Percentiles rank a stretch among this genome's conserved stretches.
Evolutionary conservation across 2,113 vertebrate species (phyloP).

Genomic region (Protobothrops flavoviridis): DNA sequence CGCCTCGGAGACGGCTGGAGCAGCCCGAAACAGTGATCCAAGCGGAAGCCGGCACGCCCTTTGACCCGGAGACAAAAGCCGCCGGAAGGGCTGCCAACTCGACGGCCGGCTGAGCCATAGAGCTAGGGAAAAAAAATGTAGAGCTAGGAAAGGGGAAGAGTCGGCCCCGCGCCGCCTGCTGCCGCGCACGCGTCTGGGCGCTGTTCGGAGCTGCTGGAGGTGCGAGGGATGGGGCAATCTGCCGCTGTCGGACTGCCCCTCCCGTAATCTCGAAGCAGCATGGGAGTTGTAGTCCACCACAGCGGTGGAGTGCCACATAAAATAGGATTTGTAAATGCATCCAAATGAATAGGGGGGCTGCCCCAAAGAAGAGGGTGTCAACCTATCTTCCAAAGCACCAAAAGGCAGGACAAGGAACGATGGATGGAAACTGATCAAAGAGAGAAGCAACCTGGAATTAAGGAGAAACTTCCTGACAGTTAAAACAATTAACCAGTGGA

Average conservation of each 20-base stretch:
- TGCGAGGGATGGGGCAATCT: accelerated
- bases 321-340: neutral
- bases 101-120: neutral
- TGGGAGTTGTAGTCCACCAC: neutral
- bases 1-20: neutral
- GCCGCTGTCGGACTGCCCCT: neutral
- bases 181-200: neutral
- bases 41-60: neutral
- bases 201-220: neutral
- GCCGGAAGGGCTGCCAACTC: neutral
- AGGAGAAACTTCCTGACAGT: neutral
- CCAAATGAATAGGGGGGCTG: neutral
- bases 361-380: neutral
- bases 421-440: neutral
- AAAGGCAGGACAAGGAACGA: neutral
- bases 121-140: neutral
- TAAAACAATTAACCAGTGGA: neutral
- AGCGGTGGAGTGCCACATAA: neutral
- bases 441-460: neutral
- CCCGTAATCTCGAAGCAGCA: neutral
- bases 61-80: constrained; percentile 8
- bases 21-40: neutral
- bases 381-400: neutral
- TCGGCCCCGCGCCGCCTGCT: neutral
- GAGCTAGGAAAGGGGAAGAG: neutral